A percentile compares a stretch with the other conserved stretches of the same genome.
These are phyloP conservation scores for Nomada ruficornis DNA, from an alignment of 2,888 invertebrate species.

Conservation along the genomic window DNA sequence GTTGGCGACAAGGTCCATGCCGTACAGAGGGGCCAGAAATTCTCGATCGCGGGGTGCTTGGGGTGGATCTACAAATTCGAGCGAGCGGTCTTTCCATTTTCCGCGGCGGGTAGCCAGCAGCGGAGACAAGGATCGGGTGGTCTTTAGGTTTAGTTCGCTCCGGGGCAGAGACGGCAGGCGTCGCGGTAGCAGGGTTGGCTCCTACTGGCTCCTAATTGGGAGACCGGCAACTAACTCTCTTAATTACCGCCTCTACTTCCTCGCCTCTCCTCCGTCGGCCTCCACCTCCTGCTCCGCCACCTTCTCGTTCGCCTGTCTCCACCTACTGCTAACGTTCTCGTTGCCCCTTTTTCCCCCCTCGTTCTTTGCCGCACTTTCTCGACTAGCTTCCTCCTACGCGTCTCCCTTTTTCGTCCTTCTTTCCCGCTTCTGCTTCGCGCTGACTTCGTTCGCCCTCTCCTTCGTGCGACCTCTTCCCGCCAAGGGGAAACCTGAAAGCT, in stretches of 20 bases:
- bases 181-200: conserved; percentile 75
- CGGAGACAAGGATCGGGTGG: conserved; percentile 72
- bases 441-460: conserved; percentile 22
- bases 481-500: conserved; percentile 76
- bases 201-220: conserved; percentile 83
- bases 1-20: neutral
- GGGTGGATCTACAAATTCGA: conserved; percentile 34
- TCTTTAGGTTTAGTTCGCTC: conserved; percentile 77
- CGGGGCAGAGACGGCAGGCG: conserved; percentile 76
- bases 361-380: conserved; percentile 45
- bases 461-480: conserved; percentile 16
- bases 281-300: conserved; percentile 61
- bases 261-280: conserved; percentile 70
- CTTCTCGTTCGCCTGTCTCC: conserved; percentile 65
- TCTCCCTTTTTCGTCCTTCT: conserved; percentile 48
- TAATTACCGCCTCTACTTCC: conserved; percentile 85
- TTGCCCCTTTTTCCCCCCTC: conserved; percentile 37
- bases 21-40: no score
- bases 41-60: neutral
- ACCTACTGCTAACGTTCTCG: conserved; percentile 51
- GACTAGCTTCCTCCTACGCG: conserved; percentile 49
- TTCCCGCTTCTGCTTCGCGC: conserved; percentile 40
- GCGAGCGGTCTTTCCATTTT: conserved; percentile 60
- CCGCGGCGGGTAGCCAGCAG: conserved; percentile 60
- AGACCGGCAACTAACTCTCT: conserved; percentile 85